Conservation (phyloP, 2,888 invertebrate species). For the Alviniconcha strummeri region DNA sequence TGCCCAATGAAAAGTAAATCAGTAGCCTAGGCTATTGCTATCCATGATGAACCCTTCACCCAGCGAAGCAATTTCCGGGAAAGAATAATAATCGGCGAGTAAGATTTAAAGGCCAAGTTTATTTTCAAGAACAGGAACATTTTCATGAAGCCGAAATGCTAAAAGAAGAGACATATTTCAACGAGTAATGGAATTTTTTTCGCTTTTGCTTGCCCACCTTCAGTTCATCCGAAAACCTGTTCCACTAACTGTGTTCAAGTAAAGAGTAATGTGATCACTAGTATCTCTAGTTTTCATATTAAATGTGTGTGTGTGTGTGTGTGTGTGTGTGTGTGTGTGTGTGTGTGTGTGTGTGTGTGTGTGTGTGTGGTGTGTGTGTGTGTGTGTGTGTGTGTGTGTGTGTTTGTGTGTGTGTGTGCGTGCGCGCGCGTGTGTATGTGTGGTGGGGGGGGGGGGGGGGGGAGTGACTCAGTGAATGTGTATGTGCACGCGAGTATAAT, state of each 20-base stretch:
- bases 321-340: constrained; percentile 9
- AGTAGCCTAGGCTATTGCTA: no score
- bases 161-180: no score
- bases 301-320: constrained; percentile 22
- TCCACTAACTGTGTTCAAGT: no score
- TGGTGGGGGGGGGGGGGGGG: background rate
- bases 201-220: no score
- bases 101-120: background rate
- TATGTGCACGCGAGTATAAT: background rate
- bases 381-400: constrained; percentile 9
- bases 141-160: background rate
- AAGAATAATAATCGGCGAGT: no score
- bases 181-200: no score
- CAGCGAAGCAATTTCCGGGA: no score
- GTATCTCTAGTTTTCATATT: background rate
- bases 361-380: background rate
- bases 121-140: background rate
- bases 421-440: background rate
- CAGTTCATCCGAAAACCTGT: no score
- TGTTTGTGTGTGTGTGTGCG: constrained; percentile 23
- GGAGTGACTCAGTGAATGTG: background rate
- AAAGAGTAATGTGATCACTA: background rate
- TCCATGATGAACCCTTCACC: no score
- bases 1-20: no score
- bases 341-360: background rate